These are phyloP conservation scores for Euphonia xanthogaster DNA, from an alignment of 2,797 vertebrate genomes.

Conservation along the genomic window DNA sequence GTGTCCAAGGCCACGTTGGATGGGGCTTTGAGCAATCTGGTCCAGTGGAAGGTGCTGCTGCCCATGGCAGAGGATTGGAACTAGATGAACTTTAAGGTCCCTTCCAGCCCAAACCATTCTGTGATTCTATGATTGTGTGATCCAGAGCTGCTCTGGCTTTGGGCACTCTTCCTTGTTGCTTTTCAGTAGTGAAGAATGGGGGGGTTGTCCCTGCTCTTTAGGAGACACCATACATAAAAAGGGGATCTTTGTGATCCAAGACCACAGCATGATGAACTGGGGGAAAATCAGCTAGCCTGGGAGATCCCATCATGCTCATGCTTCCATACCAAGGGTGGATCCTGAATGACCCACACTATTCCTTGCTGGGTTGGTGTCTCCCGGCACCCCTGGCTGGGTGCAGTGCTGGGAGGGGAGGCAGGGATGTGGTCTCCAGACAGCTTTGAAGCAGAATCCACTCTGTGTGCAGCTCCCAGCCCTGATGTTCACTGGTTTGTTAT, in stretches of 20 bases:
- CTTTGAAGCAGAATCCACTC: neutral
- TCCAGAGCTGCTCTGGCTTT: neutral
- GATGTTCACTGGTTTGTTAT: neutral
- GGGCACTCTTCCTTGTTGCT: rapidly evolving
- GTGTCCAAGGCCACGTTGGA: rapidly evolving
- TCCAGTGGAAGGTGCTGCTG: neutral
- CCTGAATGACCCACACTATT: neutral
- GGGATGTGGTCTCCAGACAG: neutral
- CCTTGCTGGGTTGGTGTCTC: neutral
- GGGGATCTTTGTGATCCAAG: neutral
- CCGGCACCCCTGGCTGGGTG: neutral
- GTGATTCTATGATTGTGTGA: neutral
- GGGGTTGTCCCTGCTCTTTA: neutral
- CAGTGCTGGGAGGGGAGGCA: neutral
- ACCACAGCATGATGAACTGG: neutral
- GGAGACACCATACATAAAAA: neutral
- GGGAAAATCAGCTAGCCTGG: neutral
- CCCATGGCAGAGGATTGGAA: neutral
- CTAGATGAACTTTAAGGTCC: neutral
- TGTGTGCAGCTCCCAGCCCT: neutral
- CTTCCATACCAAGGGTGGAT: neutral
- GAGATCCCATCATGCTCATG: neutral
- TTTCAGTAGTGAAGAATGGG: neutral
- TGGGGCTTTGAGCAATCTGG: neutral
- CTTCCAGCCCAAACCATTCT: neutral